Percentiles rank a stretch among this genome's conserved stretches.
Evolutionary conservation across 2,888 invertebrate genomes (phyloP).

Genomic region (Volucella zonaria): DNA sequence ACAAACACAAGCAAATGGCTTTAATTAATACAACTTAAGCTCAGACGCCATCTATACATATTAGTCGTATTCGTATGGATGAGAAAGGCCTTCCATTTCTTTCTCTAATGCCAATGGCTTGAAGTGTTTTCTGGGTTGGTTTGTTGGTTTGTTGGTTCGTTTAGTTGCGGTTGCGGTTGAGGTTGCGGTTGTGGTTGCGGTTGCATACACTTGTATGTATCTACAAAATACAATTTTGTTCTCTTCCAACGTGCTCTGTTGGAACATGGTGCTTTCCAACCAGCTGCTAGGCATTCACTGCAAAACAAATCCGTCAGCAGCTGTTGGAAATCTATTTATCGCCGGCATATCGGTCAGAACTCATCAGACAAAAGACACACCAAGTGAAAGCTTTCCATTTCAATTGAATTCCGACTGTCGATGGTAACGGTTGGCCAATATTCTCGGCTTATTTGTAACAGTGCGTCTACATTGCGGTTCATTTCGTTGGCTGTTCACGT

Average conservation of each 20-base stretch:
- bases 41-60: not conserved
- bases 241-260: not conserved
- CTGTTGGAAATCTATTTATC: constrained; percentile 23
- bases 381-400: constrained; percentile 65
- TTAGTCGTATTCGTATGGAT: not conserved
- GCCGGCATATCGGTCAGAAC: constrained; percentile 41
- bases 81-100: constrained; percentile 33
- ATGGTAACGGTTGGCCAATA: constrained; percentile 47
- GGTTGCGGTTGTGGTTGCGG: not conserved
- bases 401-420: constrained; percentile 65
- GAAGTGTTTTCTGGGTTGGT: not conserved
- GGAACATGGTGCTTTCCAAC: constrained; percentile 57
- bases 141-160: no score
- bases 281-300: not conserved
- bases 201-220: not conserved
- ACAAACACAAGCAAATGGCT: constrained; percentile 9
- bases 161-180: not conserved
- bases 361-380: constrained; percentile 46
- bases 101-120: not conserved
- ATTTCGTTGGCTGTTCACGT: not conserved
- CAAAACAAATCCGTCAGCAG: not conserved
- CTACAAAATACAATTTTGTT: not conserved
- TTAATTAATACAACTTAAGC: not conserved
- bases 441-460: not conserved
- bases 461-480: not conserved